Conservation (phyloP, 2,888 invertebrate species). For the Germaria angustata region DNA sequence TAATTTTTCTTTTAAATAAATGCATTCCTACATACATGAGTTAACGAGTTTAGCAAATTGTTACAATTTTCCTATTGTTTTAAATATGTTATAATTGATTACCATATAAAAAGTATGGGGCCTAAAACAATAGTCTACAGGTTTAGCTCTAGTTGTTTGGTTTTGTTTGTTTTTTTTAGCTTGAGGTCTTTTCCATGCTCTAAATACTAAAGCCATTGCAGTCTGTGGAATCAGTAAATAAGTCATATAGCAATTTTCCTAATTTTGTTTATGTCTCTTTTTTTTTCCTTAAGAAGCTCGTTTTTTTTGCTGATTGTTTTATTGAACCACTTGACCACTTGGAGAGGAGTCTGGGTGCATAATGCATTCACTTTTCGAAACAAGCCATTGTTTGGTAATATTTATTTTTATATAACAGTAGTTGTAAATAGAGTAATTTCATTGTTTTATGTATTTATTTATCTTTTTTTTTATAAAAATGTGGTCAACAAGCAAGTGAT, state of each 20-base stretch:
- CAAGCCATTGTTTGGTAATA: slow-evolving; percentile 63
- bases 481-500: neutral
- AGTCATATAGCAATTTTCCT: slow-evolving; percentile 60
- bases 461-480: neutral
- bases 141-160: neutral
- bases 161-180: slow-evolving; percentile 4
- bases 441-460: slow-evolving; percentile 11
- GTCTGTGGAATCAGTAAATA: slow-evolving; percentile 36
- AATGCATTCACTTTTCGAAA: slow-evolving; percentile 47
- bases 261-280: slow-evolving; percentile 29
- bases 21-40: neutral
- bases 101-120: slow-evolving; percentile 42
- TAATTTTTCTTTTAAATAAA: neutral
- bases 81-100: slow-evolving; percentile 65
- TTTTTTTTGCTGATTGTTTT: slow-evolving; percentile 17
- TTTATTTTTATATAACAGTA: slow-evolving; percentile 16
- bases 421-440: slow-evolving; percentile 50
- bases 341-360: neutral
- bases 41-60: slow-evolving; percentile 58
- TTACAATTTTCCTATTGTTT: slow-evolving; percentile 62
- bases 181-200: slow-evolving; percentile 24
- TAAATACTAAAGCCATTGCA: neutral
- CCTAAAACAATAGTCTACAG: slow-evolving; percentile 33
- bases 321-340: slow-evolving; percentile 7
- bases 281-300: neutral